These are phyloP conservation scores for Andrena flavipes DNA, from an alignment of 2,888 invertebrate species.

Conservation along the genomic window DNA sequence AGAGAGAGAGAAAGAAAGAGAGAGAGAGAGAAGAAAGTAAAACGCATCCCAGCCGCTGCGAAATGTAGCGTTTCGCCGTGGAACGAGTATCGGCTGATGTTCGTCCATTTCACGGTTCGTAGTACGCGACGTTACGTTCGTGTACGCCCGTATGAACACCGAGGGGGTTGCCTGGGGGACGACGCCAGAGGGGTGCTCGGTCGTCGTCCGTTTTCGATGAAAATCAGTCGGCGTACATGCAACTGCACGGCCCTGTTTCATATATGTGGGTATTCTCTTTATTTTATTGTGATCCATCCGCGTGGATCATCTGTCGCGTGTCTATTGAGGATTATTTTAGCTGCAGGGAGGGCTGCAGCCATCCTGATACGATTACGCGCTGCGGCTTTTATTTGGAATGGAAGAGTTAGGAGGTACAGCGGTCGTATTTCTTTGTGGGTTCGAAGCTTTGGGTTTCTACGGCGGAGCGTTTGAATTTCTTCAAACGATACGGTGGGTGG, in stretches of 20 bases:
- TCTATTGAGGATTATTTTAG: neutral
- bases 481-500: too few species aligned
- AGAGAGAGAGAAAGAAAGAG: too few species aligned
- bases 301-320: neutral
- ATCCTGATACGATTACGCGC: neutral
- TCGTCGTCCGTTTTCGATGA: conserved; percentile 37
- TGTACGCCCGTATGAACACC: conserved; percentile 16
- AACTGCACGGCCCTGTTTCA: neutral
- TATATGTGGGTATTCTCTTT: neutral
- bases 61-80: conserved; percentile 53
- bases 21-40: neutral
- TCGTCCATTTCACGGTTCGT: conserved; percentile 66
- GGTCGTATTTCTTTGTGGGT: too few species aligned
- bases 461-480: too few species aligned
- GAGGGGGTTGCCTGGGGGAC: neutral
- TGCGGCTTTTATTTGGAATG: neutral
- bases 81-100: conserved; percentile 51
- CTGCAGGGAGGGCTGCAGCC: neutral
- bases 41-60: conserved; percentile 16
- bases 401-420: neutral
- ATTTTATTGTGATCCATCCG: conserved; percentile 24
- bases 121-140: conserved; percentile 42
- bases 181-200: neutral
- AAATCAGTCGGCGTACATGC: conserved; percentile 30
- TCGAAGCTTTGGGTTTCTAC: too few species aligned